Conservation (phyloP, 2,797 vertebrate genomes). For the Labroides dimidiatus region DNA sequence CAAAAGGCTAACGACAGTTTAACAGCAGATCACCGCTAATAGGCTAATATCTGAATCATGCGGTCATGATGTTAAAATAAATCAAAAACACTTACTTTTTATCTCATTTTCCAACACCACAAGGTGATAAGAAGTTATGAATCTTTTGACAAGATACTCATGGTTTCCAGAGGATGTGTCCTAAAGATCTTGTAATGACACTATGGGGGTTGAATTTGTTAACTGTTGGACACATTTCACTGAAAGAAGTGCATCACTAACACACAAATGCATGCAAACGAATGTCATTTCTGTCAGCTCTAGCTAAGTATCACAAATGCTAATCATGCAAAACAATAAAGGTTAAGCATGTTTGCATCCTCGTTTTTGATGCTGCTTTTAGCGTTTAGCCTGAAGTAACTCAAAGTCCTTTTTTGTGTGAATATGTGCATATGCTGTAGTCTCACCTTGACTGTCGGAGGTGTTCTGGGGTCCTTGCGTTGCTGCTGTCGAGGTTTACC, state of each 20-base stretch:
- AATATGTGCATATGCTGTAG: background rate
- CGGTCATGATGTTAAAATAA: no score
- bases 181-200: background rate
- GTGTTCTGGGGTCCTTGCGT: constrained; percentile 93
- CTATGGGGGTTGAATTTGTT: background rate
- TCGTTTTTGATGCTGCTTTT: background rate
- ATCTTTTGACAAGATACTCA: background rate
- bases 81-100: no score
- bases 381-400: background rate
- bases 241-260: background rate
- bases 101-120: no score
- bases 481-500: constrained; percentile 94
- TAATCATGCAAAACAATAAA: no score
- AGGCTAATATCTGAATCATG: no score
- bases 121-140: background rate
- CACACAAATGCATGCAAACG: background rate
- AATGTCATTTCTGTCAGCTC: background rate
- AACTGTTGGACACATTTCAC: background rate
- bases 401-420: background rate
- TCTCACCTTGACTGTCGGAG: constrained; percentile 88
- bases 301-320: no score
- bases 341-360: background rate
- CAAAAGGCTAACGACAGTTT: no score
- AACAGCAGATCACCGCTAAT: no score
- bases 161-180: background rate